A percentile compares a stretch with the other conserved stretches of the same genome.
phyloP scores from a whole-genome alignment of 2,113 vertebrate species.

The Chinchilla lanigera region DNA sequence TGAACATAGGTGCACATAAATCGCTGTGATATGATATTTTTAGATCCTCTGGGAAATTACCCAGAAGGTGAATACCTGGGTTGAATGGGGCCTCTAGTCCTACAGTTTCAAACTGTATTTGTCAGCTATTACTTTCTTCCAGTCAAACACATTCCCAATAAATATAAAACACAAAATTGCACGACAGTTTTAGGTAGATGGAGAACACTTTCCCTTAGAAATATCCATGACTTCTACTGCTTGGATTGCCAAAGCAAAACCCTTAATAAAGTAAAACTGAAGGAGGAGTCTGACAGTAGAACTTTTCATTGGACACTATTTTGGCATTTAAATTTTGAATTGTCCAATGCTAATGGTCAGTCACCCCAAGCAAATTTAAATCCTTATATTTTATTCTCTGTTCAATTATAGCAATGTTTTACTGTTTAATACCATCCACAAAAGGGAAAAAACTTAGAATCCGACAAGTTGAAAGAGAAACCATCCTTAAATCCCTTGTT shows the following conservation, averaged over 20 bases:
- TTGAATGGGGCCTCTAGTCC: no score
- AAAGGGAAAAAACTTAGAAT: neutral
- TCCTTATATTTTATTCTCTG: neutral
- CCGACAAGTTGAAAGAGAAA: neutral
- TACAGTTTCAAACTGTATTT: constrained; percentile 2
- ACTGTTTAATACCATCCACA: neutral
- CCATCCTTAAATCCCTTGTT: constrained; percentile 1
- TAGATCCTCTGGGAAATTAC: no score
- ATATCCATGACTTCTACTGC: neutral
- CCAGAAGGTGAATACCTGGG: no score
- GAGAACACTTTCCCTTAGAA: neutral
- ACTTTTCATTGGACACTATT: neutral
- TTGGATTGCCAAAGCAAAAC: neutral
- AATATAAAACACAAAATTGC: neutral
- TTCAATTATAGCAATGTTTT: neutral
- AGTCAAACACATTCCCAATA: neutral
- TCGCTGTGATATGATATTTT: no score
- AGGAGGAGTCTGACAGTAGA: neutral
- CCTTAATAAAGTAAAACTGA: neutral
- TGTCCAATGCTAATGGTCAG: neutral
- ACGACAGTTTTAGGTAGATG: constrained; percentile 1
- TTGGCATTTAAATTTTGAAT: constrained; percentile 10
- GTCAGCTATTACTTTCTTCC: constrained; percentile 18
- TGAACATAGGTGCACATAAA: no score
- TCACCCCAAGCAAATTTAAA: neutral